Conservation (phyloP, 2,113 vertebrate species). For the Xiphorhynchus elegans region DNA sequence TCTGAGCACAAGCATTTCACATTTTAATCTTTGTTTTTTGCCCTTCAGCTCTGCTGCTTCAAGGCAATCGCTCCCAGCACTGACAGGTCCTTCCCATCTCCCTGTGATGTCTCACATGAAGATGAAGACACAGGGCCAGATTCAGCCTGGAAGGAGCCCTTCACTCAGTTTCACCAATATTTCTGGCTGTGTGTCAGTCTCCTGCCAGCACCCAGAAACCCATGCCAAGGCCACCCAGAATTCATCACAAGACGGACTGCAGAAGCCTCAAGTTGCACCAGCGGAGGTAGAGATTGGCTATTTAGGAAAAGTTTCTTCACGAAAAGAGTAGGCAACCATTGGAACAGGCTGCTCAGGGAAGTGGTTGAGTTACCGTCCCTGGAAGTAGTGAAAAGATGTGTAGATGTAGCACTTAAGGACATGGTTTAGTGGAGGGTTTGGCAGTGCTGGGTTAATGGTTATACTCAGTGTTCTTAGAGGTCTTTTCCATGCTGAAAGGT, state of each 20-base stretch:
- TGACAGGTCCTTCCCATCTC: accelerated
- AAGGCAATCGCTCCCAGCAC: accelerated
- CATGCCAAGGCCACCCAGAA: neutral
- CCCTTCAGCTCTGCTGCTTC: neutral
- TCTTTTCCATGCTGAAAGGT: neutral
- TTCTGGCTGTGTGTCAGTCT: neutral
- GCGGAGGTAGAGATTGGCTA: neutral
- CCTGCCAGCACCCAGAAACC: neutral
- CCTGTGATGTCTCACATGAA: neutral
- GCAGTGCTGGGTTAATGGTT: neutral
- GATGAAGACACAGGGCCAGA: neutral
- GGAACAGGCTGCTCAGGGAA: neutral
- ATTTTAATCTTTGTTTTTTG: neutral
- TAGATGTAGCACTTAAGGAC: neutral
- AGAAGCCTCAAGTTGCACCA: neutral
- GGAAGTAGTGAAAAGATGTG: neutral
- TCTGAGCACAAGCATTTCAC: neutral
- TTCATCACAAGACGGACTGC: neutral
- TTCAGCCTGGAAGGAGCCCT: neutral
- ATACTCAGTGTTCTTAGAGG: neutral
- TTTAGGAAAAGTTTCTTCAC: neutral
- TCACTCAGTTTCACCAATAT: accelerated
- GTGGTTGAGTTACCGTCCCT: neutral
- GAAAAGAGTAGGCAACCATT: neutral
- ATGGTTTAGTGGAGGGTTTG: neutral